Evolutionary conservation across 2,888 invertebrate species (phyloP), one percentile per base, ranked within the genome.

Genomic region (Mylabris sibirica): DNA sequence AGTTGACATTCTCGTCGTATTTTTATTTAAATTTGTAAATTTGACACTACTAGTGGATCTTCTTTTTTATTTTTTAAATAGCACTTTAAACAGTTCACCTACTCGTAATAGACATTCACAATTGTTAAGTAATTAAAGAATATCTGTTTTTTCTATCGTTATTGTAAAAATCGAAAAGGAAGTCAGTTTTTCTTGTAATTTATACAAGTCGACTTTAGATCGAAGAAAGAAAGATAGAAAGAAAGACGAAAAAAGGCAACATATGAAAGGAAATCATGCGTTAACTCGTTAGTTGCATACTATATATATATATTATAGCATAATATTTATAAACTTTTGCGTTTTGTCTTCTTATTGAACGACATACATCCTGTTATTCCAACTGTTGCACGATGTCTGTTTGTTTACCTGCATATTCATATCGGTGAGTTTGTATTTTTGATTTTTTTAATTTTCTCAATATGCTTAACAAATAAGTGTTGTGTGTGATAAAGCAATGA

Each of bases 291-390:
- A 66, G 69, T 60, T 66, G 69, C 66, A 69, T 66, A 65, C 66
- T 22, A 38, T 44, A 26, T 63, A 17, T 22, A 17, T 38, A 44
- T 30, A 8, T 4, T 30, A 6, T 30, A n/a, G n/a, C n/a, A 30
- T 30, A 30, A 30, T 30, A 30, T 30, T 30, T 30, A 44, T 44
- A 38, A 63, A 38, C 12, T 60, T 60, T 60, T 60, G 38, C 35
- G 11, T 22, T 34, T 60, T 60, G 57, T 57, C 57, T 57, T 49
- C 20, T 20, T 24, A 12, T 67, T 70, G 70, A 67, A 64, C 70
- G 67, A 70, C 70, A 70, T 70, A 70, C 70, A 70, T 70, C 70
- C 70, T 70, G 70, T 70, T 70, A 65, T 70, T 70, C 63, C 69
- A 57, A 57, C 57, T 57, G 57, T 57, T 57, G 49, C 20, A 4